Percentiles rank a stretch among this genome's conserved stretches.
These are phyloP conservation scores for Drosophila macrospina DNA, from an alignment of 2,888 invertebrate genomes.

Conservation along the genomic window DNA sequence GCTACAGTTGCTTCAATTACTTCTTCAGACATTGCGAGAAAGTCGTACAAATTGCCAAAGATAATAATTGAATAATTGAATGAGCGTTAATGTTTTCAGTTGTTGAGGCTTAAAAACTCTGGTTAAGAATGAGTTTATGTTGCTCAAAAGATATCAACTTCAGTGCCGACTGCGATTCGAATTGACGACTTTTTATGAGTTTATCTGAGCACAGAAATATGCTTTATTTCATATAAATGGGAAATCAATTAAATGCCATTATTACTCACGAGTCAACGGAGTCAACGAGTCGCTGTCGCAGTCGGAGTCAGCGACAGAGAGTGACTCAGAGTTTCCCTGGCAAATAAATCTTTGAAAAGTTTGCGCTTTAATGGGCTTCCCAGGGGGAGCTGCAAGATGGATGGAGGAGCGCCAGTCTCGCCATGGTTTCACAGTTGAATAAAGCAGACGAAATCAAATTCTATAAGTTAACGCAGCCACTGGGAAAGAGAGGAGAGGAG, in stretches of 20 bases:
- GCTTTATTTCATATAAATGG: conserved; percentile 1
- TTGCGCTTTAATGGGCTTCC: conserved; percentile 25
- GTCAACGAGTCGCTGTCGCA: conserved; percentile 9
- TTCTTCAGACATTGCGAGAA: conserved; percentile 37
- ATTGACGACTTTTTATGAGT: conserved; percentile 3
- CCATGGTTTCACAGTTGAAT: conserved; percentile 33
- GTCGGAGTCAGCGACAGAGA: neutral
- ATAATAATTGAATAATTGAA: conserved; percentile 1
- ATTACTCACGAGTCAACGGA: conserved; percentile 14
- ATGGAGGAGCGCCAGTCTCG: conserved; percentile 24
- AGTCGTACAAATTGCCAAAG: neutral
- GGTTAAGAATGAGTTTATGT: neutral
- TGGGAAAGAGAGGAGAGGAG: neutral
- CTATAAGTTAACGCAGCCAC: conserved; percentile 47
- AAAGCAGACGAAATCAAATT: conserved; percentile 56
- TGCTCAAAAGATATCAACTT: neutral
- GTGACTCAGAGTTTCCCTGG: conserved; percentile 11
- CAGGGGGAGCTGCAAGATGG: conserved; percentile 7
- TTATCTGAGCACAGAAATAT: neutral
- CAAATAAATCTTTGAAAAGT: conserved; percentile 67
- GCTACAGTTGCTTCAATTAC: neutral
- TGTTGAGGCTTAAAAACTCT: neutral
- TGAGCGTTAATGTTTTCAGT: neutral
- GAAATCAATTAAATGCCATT: conserved; percentile 49
- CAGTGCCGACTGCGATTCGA: conserved; percentile 25